These are phyloP conservation scores for Eupithecia exiguata DNA, from an alignment of 2,888 invertebrate species.

Conservation along the genomic window DNA sequence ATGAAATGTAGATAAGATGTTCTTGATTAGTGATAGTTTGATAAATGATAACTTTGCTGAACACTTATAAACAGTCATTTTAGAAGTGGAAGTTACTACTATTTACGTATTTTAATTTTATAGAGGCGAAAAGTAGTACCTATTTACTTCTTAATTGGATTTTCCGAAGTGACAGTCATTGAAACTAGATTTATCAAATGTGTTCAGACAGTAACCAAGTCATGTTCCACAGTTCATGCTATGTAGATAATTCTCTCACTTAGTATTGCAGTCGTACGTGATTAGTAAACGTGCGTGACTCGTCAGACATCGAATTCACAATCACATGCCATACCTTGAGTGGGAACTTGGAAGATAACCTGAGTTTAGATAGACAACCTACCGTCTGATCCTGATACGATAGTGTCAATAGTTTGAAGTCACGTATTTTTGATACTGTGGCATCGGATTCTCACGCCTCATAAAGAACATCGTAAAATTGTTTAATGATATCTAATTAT, in stretches of 20 bases:
- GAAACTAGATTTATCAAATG: neutral
- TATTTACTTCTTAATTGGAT: neutral
- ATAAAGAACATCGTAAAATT: neutral
- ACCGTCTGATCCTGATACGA: neutral
- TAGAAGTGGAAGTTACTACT: neutral
- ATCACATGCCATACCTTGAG: neutral
- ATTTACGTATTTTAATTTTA: neutral
- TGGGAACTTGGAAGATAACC: neutral
- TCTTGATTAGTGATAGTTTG: neutral
- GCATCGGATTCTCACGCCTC: neutral
- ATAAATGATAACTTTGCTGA: neutral
- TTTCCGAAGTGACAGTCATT: neutral
- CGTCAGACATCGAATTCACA: conserved; percentile 3
- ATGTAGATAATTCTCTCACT: conserved; percentile 9
- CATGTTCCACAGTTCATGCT: neutral
- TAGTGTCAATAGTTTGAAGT: neutral
- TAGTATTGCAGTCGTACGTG: conserved; percentile 22
- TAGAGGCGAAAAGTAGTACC: neutral
- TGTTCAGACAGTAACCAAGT: conserved; percentile 3
- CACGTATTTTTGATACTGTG: conserved; percentile 5
- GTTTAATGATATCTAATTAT: neutral
- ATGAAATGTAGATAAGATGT: neutral
- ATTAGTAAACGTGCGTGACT: conserved; percentile 14
- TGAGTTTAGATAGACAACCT: neutral
- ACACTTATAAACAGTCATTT: neutral